Percentiles rank a stretch among this genome's conserved stretches.
These are phyloP conservation scores for Phlogophora meticulosa DNA, from an alignment of 2,888 invertebrate genomes.

Conservation along the genomic window DNA sequence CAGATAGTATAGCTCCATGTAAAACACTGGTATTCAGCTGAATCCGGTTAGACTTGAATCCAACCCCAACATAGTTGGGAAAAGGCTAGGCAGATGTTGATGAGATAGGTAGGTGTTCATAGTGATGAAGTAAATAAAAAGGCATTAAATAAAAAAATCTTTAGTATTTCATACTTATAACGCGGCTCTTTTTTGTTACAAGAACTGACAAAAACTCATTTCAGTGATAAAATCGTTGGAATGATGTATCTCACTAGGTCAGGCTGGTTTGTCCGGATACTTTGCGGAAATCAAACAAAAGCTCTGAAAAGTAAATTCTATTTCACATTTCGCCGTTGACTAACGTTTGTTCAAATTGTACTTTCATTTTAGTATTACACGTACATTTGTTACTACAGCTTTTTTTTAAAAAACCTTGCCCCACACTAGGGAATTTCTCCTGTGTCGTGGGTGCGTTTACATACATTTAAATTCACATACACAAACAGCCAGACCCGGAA, in stretches of 20 bases:
- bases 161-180: neutral
- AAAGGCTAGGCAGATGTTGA: too few relatives aligned
- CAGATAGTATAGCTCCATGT: too few relatives aligned
- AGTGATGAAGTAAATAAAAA: neutral
- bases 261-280: conserved; percentile 25
- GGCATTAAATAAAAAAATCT: neutral
- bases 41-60: too few relatives aligned
- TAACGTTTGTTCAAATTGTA: conserved; percentile 27
- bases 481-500: too few relatives aligned
- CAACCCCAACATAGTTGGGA: too few relatives aligned
- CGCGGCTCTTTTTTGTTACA: neutral
- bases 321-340: conserved; percentile 28
- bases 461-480: too few relatives aligned
- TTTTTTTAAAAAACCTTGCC: too few relatives aligned
- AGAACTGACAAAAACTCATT: conserved; percentile 20
- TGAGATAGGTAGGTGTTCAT: neutral
- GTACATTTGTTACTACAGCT: too few relatives aligned
- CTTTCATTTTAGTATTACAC: neutral
- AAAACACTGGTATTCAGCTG: too few relatives aligned
- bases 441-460: too few relatives aligned
- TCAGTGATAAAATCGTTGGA: conserved; percentile 30
- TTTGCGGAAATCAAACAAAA: conserved; percentile 43
- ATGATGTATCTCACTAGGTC: conserved; percentile 18
- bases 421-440: too few relatives aligned
- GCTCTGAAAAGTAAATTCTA: conserved; percentile 26